Evolutionary conservation across 2,888 invertebrate species (phyloP), one percentile per base, ranked within the genome.

Genomic region (Eueremaeus valkanovi): DNA sequence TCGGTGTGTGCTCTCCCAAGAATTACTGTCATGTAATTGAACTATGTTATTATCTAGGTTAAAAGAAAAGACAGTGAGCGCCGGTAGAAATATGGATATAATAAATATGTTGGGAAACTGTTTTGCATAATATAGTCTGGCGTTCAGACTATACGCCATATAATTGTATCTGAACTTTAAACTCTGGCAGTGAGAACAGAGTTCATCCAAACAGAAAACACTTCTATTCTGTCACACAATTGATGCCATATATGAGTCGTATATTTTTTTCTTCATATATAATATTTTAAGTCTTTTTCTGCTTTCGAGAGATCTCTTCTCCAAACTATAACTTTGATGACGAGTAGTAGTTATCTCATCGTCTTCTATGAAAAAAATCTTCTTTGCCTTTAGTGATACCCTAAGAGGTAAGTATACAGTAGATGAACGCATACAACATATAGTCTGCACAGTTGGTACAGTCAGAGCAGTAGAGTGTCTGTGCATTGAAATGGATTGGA

Each of bases 261-360:
- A 61, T 61, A 21, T 16, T 61, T 66, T 36, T 36, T 66, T 36
- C 36, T 36, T 66, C 55, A 55, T 55, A 27, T 40, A n/a, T n/a
- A n/a, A n/a, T n/a, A 18, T 33, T 36, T n/a, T n/a, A n/a, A n/a
- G n/a, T n/a, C n/a, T n/a, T n/a, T 66, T 18, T 66, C 21, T 21
- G 18, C 2, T 1, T 21, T n/a, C 8, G n/a, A 49, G 21, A 40
- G 8, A 40, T 40, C 40, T 40, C 40, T 40, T 40, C 58, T n/a
- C 11, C n/a, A 49, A 58, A 29, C 58, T 27, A 27, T 58, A 58
- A 8, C 66, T 66, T 11, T 66, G 6, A 1, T 40, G 66, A 66
- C 36, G 66, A 66, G 31, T 66, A 66, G 66, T 66, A 40, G 66
- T 66, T 68, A 40, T 40, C 36, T 40, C 42, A 40, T 68, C 42